These are phyloP conservation scores for Hybognathus amarus DNA, from an alignment of 2,797 vertebrate genomes.

Conservation along the genomic window DNA sequence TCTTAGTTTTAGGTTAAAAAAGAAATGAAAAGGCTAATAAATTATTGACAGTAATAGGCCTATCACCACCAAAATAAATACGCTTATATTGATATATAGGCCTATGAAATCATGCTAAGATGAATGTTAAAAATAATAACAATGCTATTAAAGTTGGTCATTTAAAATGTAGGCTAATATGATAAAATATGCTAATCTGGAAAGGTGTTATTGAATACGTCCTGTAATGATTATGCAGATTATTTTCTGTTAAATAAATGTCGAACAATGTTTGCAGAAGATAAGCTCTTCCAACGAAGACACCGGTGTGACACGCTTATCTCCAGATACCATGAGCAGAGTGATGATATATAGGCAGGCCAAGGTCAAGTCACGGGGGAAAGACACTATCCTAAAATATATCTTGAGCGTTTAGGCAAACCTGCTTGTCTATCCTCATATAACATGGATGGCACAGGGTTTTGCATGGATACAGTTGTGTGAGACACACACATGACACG, in stretches of 20 bases:
- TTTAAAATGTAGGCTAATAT: not conserved
- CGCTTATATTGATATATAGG: not conserved
- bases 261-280: slow-evolving; percentile 55
- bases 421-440: not conserved
- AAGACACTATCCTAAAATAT: not conserved
- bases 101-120: not conserved
- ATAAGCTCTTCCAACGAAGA: slow-evolving; percentile 57
- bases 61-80: not conserved
- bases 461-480: slow-evolving; percentile 17
- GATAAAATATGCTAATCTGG: not conserved
- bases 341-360: slow-evolving; percentile 47
- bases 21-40: not conserved
- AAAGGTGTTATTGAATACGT: slow-evolving; percentile 33
- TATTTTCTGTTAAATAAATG: slow-evolving; percentile 54
- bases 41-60: not conserved
- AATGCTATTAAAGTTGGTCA: not conserved
- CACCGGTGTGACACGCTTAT: slow-evolving; percentile 50
- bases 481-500: slow-evolving; percentile 20
- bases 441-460: not conserved
- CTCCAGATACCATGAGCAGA: slow-evolving; percentile 52
- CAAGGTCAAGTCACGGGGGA: slow-evolving; percentile 47
- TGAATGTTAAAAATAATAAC: not conserved
- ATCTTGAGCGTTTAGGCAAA: not conserved
- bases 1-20: not conserved
- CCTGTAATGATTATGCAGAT: slow-evolving; percentile 36